Conservation (phyloP, 2,113 vertebrate species). For the Ranitomeya imitator region DNA sequence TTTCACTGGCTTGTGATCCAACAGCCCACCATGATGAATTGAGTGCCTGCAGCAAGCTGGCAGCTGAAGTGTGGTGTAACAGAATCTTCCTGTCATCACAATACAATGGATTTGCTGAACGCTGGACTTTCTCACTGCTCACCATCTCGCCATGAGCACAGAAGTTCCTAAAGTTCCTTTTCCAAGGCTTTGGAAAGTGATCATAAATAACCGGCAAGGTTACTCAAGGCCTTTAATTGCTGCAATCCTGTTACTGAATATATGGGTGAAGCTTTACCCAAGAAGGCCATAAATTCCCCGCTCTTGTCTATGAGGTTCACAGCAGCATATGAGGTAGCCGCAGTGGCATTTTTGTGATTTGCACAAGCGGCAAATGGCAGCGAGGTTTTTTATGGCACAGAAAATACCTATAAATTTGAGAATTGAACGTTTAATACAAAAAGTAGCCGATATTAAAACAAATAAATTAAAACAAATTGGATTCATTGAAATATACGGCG, state of each 20-base stretch:
- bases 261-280: constrained; percentile 55
- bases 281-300: constrained; percentile 43
- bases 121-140: constrained; percentile 60
- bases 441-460: constrained; percentile 53
- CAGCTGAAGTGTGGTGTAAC: constrained; percentile 78
- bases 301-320: constrained; percentile 12
- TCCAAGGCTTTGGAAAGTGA: constrained; percentile 57
- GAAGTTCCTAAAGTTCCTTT: constrained; percentile 58
- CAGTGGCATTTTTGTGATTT: background rate
- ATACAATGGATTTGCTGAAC: constrained; percentile 71
- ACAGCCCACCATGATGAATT: constrained; percentile 85
- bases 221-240: constrained; percentile 21
- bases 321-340: constrained; percentile 12
- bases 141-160: constrained; percentile 53
- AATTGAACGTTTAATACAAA: constrained; percentile 54
- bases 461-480: constrained; percentile 54
- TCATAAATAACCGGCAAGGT: constrained; percentile 61
- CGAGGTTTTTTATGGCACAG: constrained; percentile 3
- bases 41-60: constrained; percentile 75
- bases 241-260: constrained; percentile 36
- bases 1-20: constrained; percentile 71
- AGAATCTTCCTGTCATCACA: constrained; percentile 72
- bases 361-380: constrained; percentile 1
- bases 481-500: constrained; percentile 36
- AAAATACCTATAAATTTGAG: constrained; percentile 50